phyloP scores from a whole-genome alignment of 1,140 invertebrate genomes.

The Drosophila nasuta region DNA sequence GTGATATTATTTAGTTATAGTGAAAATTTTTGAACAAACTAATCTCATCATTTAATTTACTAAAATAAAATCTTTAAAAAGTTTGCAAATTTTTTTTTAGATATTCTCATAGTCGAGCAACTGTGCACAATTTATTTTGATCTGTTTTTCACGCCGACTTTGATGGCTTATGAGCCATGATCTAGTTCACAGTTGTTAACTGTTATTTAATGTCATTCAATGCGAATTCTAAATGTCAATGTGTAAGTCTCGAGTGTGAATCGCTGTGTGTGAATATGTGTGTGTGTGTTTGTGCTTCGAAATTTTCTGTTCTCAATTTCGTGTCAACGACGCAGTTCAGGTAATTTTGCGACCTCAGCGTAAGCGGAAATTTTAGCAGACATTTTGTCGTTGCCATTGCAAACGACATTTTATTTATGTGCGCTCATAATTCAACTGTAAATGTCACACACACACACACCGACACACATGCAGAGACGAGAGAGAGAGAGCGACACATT shows the following conservation, averaged over 20 bases:
- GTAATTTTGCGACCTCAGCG: conserved; percentile 61
- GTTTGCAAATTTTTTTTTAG: not conserved
- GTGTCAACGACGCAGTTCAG: conserved; percentile 79
- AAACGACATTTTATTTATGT: conserved; percentile 79
- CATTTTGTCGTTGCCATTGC: conserved; percentile 70
- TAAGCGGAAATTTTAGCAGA: conserved; percentile 69
- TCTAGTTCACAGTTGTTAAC: conserved; percentile 27
- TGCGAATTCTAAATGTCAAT: conserved; percentile 51
- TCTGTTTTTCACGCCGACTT: conserved; percentile 44
- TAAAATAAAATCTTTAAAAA: too few species aligned
- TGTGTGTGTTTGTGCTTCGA: not conserved
- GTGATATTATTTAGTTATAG: too few species aligned
- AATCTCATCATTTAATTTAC: too few species aligned
- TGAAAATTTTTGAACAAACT: too few species aligned
- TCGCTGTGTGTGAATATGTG: not conserved
- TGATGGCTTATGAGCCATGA: conserved; percentile 52
- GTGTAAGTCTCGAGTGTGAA: not conserved
- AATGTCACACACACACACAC: conserved; percentile 61
- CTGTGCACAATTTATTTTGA: not conserved
- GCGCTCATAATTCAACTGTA: conserved; percentile 79
- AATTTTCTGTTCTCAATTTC: conserved; percentile 63
- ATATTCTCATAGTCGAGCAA: not conserved
- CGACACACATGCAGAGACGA: conserved; percentile 12
- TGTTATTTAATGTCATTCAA: conserved; percentile 38
- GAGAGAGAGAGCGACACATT: conserved; percentile 45